These are phyloP conservation scores for Lottia scabra DNA, from an alignment of 2,888 invertebrate genomes.

Conservation along the genomic window DNA sequence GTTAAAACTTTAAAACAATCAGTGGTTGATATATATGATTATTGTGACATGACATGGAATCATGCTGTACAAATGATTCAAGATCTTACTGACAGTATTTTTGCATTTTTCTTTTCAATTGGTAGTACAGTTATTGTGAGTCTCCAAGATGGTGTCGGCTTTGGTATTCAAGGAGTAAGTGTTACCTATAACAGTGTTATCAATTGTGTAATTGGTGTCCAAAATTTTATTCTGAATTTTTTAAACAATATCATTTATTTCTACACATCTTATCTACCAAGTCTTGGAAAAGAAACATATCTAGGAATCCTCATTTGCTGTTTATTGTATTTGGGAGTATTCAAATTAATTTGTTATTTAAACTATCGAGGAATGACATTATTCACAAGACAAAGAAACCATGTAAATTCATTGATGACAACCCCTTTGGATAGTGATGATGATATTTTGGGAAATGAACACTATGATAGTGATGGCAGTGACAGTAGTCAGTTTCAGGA, in stretches of 20 bases:
- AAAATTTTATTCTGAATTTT: conserved; percentile 13
- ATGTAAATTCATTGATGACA: neutral
- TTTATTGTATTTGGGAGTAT: conserved; percentile 30
- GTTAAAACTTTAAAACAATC: conserved; percentile 25
- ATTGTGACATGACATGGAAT: conserved; percentile 23
- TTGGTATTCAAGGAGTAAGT: conserved; percentile 5
- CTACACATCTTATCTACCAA: conserved; percentile 34
- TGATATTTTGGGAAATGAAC: neutral
- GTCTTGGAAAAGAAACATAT: conserved; percentile 50
- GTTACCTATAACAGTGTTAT: neutral
- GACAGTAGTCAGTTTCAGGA: conserved; percentile 11
- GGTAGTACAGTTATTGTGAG: conserved; percentile 15
- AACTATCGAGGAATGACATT: conserved; percentile 44
- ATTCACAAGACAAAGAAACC: neutral
- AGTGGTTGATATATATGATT: conserved; percentile 23
- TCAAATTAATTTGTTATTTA: conserved; percentile 33
- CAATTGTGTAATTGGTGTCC: conserved; percentile 11
- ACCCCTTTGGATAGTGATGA: conserved; percentile 18
- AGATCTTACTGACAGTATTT: conserved; percentile 4
- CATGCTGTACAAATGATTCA: conserved; percentile 18
- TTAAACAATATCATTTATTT: conserved; percentile 13
- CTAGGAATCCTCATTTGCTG: conserved; percentile 44
- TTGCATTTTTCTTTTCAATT: conserved; percentile 23
- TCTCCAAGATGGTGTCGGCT: conserved; percentile 1
- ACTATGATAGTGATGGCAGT: neutral